Percentiles rank a stretch among this genome's conserved stretches.
Evolutionary conservation across 2,888 invertebrate species (phyloP).

Genomic region (Campoletis raptor): DNA sequence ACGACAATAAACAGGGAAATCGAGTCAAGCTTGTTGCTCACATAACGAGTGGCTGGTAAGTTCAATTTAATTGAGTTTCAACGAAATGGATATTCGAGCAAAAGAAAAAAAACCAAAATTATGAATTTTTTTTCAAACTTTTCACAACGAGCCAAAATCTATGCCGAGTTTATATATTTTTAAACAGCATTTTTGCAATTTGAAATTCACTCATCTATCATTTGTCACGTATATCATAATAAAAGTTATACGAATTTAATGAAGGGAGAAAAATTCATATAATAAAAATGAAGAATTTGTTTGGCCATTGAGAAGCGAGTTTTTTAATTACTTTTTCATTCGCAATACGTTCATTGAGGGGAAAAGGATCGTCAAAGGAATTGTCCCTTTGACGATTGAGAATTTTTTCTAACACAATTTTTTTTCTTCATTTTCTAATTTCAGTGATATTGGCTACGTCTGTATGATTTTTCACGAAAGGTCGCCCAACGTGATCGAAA

Average conservation of each 20-base stretch:
- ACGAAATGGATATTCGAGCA: not conserved
- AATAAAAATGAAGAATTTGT: not conserved
- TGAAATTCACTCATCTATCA: not conserved
- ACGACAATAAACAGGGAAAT: constrained; percentile 81
- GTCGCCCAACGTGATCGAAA: constrained; percentile 90
- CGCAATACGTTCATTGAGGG: not conserved
- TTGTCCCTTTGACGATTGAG: constrained; percentile 4
- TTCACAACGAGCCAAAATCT: not conserved
- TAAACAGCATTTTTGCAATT: not conserved
- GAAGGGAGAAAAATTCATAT: not conserved
- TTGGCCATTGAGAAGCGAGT: not conserved
- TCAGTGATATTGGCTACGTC: constrained; percentile 92
- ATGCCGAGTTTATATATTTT: not conserved
- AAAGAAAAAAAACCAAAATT: not conserved
- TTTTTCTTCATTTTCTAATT: constrained; percentile 76
- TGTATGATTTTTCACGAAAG: constrained; percentile 92
- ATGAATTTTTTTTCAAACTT: not conserved
- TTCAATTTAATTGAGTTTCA: constrained; percentile 47
- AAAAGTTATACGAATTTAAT: not conserved
- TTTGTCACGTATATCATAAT: not conserved
- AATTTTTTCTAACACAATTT: constrained; percentile 1
- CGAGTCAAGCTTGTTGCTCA: constrained; percentile 90
- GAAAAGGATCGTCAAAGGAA: not conserved
- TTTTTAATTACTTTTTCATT: constrained; percentile 9
- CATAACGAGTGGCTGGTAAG: constrained; percentile 92